phyloP scores from a whole-genome alignment of 23 tunicate genomes.

The Ascidia mentula region DNA sequence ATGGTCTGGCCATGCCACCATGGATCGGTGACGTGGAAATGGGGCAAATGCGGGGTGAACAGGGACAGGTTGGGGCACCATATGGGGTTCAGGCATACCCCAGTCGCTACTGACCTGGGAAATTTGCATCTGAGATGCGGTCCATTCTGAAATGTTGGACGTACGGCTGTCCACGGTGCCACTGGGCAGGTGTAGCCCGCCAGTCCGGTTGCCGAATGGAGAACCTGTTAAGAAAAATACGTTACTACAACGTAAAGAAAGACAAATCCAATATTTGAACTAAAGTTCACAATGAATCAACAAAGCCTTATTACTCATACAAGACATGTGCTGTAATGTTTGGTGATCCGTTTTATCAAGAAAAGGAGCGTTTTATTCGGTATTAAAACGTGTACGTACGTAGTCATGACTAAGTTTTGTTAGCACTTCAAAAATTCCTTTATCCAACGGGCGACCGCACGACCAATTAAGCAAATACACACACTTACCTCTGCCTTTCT shows the following conservation, averaged over 20 bases:
- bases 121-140: constrained; percentile 39
- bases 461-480: not conserved
- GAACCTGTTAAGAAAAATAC: not conserved
- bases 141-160: constrained; percentile 62
- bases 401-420: no score
- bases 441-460: not conserved
- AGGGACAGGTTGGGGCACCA: not conserved
- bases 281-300: no score
- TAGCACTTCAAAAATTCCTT: constrained; percentile 1
- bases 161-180: constrained; percentile 68
- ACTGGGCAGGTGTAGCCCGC: not conserved
- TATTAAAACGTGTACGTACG: no score
- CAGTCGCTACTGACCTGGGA: constrained; percentile 20
- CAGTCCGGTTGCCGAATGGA: not conserved
- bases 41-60: not conserved
- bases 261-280: no score
- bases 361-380: no score
- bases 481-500: not conserved
- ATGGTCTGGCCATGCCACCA: not conserved
- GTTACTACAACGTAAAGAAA: no score
- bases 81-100: not conserved
- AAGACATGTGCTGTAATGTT: no score
- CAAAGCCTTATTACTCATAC: no score
- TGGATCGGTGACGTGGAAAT: constrained; percentile 8
- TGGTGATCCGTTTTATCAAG: no score